These are phyloP conservation scores for Eristalis tenax DNA, from an alignment of 2,888 invertebrate genomes.

Conservation along the genomic window DNA sequence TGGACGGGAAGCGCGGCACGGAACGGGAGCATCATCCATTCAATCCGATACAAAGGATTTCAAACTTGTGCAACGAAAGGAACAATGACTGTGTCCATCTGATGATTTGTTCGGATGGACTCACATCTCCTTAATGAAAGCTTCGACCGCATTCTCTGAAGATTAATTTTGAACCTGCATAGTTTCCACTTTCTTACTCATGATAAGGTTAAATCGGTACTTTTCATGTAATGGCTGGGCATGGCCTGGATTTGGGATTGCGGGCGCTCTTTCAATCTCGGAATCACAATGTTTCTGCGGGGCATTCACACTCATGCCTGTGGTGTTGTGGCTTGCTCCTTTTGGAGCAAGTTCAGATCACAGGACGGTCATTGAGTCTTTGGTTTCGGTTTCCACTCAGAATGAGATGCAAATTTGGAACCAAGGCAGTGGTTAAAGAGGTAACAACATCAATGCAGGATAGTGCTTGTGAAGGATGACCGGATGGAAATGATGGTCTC, in stretches of 20 bases:
- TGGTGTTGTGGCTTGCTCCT: background rate
- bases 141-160: background rate
- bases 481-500: too few relatives aligned
- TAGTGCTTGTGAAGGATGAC: too few relatives aligned
- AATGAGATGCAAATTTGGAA: too few relatives aligned
- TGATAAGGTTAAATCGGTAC: background rate
- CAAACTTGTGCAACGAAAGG: background rate
- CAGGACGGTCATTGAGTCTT: too few relatives aligned
- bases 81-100: background rate
- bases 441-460: too few relatives aligned
- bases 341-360: too few relatives aligned
- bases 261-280: background rate
- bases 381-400: too few relatives aligned
- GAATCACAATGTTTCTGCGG: background rate
- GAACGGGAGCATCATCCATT: background rate
- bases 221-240: background rate
- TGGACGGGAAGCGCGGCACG: background rate
- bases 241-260: background rate
- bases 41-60: background rate
- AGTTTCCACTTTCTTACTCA: background rate
- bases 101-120: background rate
- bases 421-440: too few relatives aligned
- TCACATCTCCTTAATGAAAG: background rate
- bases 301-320: too few relatives aligned
- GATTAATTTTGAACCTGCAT: background rate